phyloP scores from a whole-genome alignment of 1,140 invertebrate genomes.

The Saxidomus purpurata region DNA sequence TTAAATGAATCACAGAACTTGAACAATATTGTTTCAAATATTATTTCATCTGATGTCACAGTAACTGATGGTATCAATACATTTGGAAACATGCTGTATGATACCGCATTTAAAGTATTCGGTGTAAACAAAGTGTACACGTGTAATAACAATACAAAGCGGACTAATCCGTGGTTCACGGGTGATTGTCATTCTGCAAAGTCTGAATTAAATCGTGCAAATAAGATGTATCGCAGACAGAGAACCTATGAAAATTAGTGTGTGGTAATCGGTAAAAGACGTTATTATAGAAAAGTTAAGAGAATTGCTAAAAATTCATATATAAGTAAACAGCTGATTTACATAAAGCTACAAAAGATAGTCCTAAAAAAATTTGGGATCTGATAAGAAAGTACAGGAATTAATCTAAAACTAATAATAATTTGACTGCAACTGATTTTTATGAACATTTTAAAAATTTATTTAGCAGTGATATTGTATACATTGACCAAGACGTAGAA shows the following conservation, averaged over 20 bases:
- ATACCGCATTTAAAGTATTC: background rate
- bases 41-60: background rate
- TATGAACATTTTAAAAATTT: slow-evolving; percentile 16
- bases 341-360: background rate
- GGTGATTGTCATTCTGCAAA: background rate
- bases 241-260: background rate
- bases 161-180: background rate
- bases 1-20: no score
- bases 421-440: slow-evolving; percentile 1
- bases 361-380: slow-evolving; percentile 2
- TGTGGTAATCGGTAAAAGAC: background rate
- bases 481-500: background rate
- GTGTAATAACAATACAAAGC: background rate
- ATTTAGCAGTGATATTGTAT: background rate
- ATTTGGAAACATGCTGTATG: background rate
- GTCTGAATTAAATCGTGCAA: background rate
- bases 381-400: background rate
- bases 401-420: background rate
- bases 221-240: background rate
- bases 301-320: background rate
- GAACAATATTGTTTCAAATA: background rate
- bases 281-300: background rate
- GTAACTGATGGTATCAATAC: background rate
- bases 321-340: background rate
- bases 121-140: background rate